phyloP scores from a whole-genome alignment of 2,797 vertebrate genomes.

The Channallabes apus region DNA sequence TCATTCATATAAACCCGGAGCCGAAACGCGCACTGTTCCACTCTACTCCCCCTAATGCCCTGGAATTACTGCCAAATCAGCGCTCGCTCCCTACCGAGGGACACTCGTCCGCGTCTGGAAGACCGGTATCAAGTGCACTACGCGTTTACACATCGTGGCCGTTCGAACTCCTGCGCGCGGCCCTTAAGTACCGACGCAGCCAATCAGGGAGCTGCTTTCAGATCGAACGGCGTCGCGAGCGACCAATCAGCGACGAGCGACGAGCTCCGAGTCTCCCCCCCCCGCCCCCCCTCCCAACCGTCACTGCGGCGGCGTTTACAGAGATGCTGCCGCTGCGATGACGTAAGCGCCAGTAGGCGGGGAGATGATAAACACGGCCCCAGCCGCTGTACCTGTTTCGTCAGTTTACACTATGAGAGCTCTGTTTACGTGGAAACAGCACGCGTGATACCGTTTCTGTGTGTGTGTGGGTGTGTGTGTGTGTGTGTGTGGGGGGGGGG shows the following conservation, averaged over 20 bases:
- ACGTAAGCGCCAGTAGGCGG: not conserved
- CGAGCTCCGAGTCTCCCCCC: too few species aligned
- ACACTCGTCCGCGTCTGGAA: fast-evolving
- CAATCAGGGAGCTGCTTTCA: not conserved
- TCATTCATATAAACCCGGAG: not conserved
- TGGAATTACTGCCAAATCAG: not conserved
- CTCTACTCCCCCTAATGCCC: not conserved
- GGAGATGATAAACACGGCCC: not conserved
- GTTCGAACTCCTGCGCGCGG: not conserved
- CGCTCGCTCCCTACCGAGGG: not conserved
- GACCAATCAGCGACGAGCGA: conserved; percentile 11
- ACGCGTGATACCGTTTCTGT: not conserved
- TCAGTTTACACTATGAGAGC: not conserved
- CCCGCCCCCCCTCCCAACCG: too few species aligned
- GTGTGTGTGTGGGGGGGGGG: too few species aligned
- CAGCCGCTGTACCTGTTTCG: not conserved
- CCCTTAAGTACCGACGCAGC: not conserved
- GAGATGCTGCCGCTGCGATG: not conserved
- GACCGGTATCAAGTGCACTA: not conserved
- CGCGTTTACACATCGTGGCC: fast-evolving
- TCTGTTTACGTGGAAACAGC: not conserved
- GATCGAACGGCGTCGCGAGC: not conserved
- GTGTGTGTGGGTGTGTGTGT: not conserved
- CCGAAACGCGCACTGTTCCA: not conserved
- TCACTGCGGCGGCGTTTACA: not conserved